phyloP scores from a whole-genome alignment of 2,888 invertebrate genomes.

The Salticus scenicus region DNA sequence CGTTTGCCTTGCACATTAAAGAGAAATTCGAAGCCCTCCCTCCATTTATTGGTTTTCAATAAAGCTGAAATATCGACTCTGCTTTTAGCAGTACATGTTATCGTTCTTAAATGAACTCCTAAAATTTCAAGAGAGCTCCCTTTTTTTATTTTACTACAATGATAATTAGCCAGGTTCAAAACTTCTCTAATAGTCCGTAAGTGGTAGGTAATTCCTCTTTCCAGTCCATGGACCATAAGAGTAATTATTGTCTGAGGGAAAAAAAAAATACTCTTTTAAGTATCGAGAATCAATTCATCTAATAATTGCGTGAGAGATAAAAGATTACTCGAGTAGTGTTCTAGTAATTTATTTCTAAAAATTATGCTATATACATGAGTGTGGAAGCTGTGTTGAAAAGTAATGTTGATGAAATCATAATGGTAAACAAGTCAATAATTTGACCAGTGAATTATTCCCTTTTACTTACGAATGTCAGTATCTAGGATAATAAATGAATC shows the following conservation, averaged over 20 bases:
- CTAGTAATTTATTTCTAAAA: background rate
- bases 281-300: background rate
- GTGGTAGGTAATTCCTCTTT: background rate
- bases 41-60: constrained; percentile 59
- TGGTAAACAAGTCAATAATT: constrained; percentile 1
- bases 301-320: background rate
- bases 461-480: background rate
- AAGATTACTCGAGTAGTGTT: background rate
- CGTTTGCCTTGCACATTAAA: constrained; percentile 63
- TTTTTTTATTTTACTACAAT: background rate
- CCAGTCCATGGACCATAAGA: background rate
- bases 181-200: background rate
- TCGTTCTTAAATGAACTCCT: constrained; percentile 27
- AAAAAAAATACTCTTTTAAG: background rate
- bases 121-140: background rate
- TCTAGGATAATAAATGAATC: constrained; percentile 5
- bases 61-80: constrained; percentile 41
- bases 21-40: constrained; percentile 15
- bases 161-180: background rate
- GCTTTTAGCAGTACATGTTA: constrained; percentile 23
- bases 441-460: background rate
- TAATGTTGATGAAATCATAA: background rate
- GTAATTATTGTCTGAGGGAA: background rate
- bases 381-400: background rate
- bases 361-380: background rate